Evolutionary conservation across 2,888 invertebrate species (phyloP).

Genomic region (Hydraecia micacea): DNA sequence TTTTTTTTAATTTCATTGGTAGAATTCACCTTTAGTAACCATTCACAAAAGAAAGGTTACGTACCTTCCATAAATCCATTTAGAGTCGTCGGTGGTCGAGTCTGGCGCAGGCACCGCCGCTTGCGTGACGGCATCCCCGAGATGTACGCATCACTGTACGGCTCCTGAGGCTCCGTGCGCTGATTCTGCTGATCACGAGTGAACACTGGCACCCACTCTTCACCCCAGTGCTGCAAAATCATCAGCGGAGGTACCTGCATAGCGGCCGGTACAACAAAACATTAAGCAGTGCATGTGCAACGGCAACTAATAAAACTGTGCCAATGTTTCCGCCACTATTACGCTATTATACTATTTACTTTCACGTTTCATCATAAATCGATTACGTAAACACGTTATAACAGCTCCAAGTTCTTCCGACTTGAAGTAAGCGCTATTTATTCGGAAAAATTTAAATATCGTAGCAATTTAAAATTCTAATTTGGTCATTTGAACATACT

Average conservation of each 20-base stretch:
- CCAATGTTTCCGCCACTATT: slow-evolving; percentile 27
- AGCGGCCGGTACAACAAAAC: slow-evolving; percentile 26
- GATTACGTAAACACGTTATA: slow-evolving; percentile 35
- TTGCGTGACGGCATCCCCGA: slow-evolving; percentile 97
- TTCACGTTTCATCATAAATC: slow-evolving; percentile 34
- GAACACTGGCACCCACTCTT: slow-evolving; percentile 96
- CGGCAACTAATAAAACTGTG: slow-evolving; percentile 30
- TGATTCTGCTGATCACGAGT: slow-evolving; percentile 94
- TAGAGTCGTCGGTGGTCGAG: slow-evolving; percentile 77
- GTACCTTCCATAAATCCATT: slow-evolving; percentile 79
- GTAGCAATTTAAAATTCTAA: slow-evolving; percentile 44
- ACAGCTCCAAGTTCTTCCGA: slow-evolving; percentile 26
- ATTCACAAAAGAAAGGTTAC: background rate
- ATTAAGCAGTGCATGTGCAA: slow-evolving; percentile 43
- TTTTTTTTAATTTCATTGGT: background rate
- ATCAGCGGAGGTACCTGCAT: slow-evolving; percentile 81
- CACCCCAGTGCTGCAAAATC: slow-evolving; percentile 84
- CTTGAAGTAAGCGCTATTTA: slow-evolving; percentile 25
- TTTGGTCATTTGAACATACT: slow-evolving; percentile 26
- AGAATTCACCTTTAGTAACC: background rate
- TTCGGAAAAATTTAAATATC: slow-evolving; percentile 51
- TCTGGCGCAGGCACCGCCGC: slow-evolving; percentile 92
- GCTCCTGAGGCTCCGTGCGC: slow-evolving; percentile 89
- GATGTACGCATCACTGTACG: slow-evolving; percentile 97
- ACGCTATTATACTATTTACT: slow-evolving; percentile 9